Percentiles rank a stretch among this genome's conserved stretches.
These are phyloP conservation scores for Arrhamphus sclerolepis DNA, from an alignment of 2,797 vertebrate species.

Conservation along the genomic window DNA sequence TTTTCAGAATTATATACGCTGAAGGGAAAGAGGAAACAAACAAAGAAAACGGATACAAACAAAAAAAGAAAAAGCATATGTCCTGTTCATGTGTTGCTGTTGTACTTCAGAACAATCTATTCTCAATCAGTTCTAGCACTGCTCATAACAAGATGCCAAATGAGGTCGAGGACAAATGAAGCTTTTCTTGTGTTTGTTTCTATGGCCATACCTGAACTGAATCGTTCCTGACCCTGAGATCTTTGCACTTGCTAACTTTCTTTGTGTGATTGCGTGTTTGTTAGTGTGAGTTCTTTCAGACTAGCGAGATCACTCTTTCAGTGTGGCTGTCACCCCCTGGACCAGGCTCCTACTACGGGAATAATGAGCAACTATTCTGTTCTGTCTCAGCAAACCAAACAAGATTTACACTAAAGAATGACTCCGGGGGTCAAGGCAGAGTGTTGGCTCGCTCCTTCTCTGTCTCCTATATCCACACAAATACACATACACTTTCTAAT, in stretches of 20 bases:
- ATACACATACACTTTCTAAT: constrained; percentile 52
- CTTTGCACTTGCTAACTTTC: constrained; percentile 24
- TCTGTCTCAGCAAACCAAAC: constrained; percentile 51
- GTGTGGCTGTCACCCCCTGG: constrained; percentile 52
- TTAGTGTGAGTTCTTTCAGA: constrained; percentile 30
- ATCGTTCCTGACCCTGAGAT: constrained; percentile 45
- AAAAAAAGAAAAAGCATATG: background rate
- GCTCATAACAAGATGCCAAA: constrained; percentile 28
- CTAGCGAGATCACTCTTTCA: constrained; percentile 51
- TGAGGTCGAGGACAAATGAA: constrained; percentile 27
- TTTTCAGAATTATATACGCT: background rate
- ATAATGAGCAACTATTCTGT: constrained; percentile 63
- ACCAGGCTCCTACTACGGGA: constrained; percentile 52
- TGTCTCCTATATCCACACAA: constrained; percentile 20
- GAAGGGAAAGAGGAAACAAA: background rate
- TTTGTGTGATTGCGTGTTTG: constrained; percentile 17
- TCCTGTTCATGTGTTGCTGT: background rate
- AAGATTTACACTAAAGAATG: constrained; percentile 56
- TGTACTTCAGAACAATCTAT: background rate
- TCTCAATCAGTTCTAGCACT: constrained; percentile 12
- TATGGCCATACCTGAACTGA: constrained; percentile 12
- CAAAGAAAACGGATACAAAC: too few species aligned
- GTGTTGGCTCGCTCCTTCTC: constrained; percentile 32
- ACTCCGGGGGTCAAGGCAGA: constrained; percentile 65
- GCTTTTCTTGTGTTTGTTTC: constrained; percentile 23